Conservation (phyloP, 2,113 vertebrate genomes). For the Elgaria multicarinata region DNA sequence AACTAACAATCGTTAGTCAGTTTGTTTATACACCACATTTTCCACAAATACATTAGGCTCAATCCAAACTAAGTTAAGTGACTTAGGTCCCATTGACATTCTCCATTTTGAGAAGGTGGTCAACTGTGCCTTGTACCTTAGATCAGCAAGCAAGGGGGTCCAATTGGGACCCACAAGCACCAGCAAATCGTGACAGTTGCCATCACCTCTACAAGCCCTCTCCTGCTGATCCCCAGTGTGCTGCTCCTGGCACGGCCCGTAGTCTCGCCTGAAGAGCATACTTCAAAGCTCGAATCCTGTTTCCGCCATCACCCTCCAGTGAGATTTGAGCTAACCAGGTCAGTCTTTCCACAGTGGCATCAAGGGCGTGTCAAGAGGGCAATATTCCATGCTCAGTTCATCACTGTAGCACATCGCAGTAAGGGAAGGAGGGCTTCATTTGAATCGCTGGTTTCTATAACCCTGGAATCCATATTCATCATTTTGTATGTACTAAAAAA, state of each 20-base stretch:
- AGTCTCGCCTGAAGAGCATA: slow-evolving; percentile 34
- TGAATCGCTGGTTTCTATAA: not conserved
- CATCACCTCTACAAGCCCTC: slow-evolving; percentile 65
- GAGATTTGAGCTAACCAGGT: slow-evolving; percentile 60
- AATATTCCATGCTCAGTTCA: not conserved
- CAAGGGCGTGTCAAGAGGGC: not conserved
- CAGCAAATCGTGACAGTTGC: slow-evolving; percentile 65
- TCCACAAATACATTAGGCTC: not conserved
- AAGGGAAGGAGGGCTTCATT: not conserved
- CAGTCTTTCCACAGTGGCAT: not conserved
- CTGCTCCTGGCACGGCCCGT: slow-evolving; percentile 66
- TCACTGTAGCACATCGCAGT: not conserved
- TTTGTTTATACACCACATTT: not conserved
- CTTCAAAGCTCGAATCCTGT: not conserved
- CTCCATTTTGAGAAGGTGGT: not conserved
- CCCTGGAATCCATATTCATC: not conserved
- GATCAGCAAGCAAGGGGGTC: slow-evolving; percentile 69
- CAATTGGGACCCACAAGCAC: slow-evolving; percentile 63
- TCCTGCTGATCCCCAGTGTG: slow-evolving; percentile 60
- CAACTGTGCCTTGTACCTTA: not conserved
- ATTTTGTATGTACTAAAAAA: not conserved
- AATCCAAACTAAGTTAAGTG: not conserved
- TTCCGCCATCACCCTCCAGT: not conserved
- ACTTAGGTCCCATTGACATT: not conserved
- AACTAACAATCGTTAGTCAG: not conserved